These are phyloP conservation scores for Mesocricetus auratus DNA, from an alignment of 2,113 vertebrate species.

Conservation along the genomic window DNA sequence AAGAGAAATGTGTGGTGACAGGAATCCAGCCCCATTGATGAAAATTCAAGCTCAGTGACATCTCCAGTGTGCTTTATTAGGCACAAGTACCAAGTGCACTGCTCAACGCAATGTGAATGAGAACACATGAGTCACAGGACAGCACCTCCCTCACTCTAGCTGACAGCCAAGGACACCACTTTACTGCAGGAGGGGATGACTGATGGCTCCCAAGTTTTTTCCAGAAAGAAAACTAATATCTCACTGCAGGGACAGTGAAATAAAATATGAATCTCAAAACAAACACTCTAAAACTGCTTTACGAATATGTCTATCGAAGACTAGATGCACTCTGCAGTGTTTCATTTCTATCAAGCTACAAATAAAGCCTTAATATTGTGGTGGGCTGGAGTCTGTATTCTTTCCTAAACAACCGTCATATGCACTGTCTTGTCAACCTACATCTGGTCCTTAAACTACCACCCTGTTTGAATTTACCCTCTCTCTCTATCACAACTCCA, in stretches of 20 bases:
- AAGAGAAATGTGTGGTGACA: constrained; percentile 66
- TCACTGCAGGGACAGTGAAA: constrained; percentile 36
- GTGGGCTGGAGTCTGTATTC: not conserved
- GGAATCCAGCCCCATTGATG: constrained; percentile 69
- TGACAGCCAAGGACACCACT: constrained; percentile 66
- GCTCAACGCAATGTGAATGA: constrained; percentile 62
- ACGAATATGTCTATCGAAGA: constrained; percentile 11
- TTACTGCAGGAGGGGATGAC: constrained; percentile 52
- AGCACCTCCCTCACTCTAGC: not conserved
- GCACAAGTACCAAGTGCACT: constrained; percentile 29
- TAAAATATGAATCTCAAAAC: constrained; percentile 56
- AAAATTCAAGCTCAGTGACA: constrained; percentile 70
- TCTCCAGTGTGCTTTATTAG: constrained; percentile 69
- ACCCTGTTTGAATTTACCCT: not conserved
- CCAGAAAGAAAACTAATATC: constrained; percentile 59
- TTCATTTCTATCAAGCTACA: not conserved
- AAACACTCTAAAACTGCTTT: constrained; percentile 24
- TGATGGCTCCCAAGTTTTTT: constrained; percentile 64
- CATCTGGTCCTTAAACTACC: too few relatives aligned
- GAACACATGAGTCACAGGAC: constrained; percentile 73
- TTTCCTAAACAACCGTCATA: not conserved
- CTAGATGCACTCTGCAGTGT: not conserved
- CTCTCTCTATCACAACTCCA: not conserved
- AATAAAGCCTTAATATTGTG: not conserved
- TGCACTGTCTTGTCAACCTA: not conserved